phyloP scores from a whole-genome alignment of 1,140 invertebrate species.

The Drosophila burlai region DNA sequence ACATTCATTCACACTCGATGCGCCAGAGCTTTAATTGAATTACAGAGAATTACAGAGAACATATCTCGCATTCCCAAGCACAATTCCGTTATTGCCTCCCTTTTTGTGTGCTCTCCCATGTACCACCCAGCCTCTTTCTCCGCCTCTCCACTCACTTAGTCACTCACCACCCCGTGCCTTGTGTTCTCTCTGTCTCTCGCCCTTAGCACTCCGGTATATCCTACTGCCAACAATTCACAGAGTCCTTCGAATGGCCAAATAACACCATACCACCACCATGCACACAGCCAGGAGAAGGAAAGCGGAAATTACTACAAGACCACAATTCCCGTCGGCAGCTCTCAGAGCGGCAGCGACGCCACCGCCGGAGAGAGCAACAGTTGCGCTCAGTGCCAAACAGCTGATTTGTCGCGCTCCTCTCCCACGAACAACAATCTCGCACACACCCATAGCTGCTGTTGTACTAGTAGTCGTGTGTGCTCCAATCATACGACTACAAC shows the following conservation, averaged over 20 bases:
- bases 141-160: neutral
- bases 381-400: conserved; percentile 69
- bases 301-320: conserved; percentile 69
- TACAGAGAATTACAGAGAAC: conserved; percentile 34
- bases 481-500: conserved; percentile 84
- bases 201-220: conserved; percentile 75
- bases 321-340: conserved; percentile 71
- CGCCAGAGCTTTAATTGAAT: conserved; percentile 40
- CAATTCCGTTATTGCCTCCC: conserved; percentile 10
- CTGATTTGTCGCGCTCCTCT: conserved; percentile 59
- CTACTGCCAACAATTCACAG: conserved; percentile 75
- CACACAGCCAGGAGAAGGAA: conserved; percentile 42
- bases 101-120: conserved; percentile 7
- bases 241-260: conserved; percentile 79
- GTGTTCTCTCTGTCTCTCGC: conserved; percentile 26
- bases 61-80: conserved; percentile 33
- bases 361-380: conserved; percentile 35
- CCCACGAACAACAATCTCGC: conserved; percentile 43
- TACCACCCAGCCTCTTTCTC: conserved; percentile 1
- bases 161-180: conserved; percentile 30
- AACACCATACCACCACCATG: conserved; percentile 59
- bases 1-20: conserved; percentile 40
- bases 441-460: conserved; percentile 35
- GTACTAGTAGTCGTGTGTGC: conserved; percentile 75
- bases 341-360: conserved; percentile 6